Conservation (phyloP, 2,888 invertebrate species). For the Caradrina kadenii region DNA sequence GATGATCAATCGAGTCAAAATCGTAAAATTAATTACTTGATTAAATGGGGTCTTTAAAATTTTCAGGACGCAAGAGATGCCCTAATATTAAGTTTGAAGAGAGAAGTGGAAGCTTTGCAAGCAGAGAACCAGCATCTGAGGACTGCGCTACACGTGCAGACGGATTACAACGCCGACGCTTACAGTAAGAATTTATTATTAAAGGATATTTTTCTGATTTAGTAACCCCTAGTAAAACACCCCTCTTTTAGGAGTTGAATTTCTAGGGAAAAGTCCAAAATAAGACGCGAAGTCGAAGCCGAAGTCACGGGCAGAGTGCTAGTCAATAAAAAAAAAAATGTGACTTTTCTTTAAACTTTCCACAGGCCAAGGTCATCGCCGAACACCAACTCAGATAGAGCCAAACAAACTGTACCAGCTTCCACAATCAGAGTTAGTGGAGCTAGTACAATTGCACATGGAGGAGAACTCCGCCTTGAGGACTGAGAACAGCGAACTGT, state of each 20-base stretch:
- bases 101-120: constrained; percentile 96
- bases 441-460: constrained; percentile 96
- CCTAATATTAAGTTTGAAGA: constrained; percentile 96
- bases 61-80: constrained; percentile 97
- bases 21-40: too few relatives aligned
- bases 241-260: too few relatives aligned
- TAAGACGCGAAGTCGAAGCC: too few relatives aligned
- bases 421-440: constrained; percentile 95
- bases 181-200: constrained; percentile 69
- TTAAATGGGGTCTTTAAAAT: too few relatives aligned
- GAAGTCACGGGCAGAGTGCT: too few relatives aligned
- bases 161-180: constrained; percentile 82
- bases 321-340: neutral
- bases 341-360: neutral
- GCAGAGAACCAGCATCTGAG: constrained; percentile 97
- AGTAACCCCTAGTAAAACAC: too few relatives aligned
- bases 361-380: constrained; percentile 72
- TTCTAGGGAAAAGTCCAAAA: too few relatives aligned
- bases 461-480: constrained; percentile 94
- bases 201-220: too few relatives aligned
- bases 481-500: constrained; percentile 96
- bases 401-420: constrained; percentile 94
- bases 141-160: constrained; percentile 93
- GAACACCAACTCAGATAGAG: constrained; percentile 92
- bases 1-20: too few relatives aligned